These are phyloP conservation scores for Asobara japonica DNA, from an alignment of 1,140 invertebrate species.

Conservation along the genomic window DNA sequence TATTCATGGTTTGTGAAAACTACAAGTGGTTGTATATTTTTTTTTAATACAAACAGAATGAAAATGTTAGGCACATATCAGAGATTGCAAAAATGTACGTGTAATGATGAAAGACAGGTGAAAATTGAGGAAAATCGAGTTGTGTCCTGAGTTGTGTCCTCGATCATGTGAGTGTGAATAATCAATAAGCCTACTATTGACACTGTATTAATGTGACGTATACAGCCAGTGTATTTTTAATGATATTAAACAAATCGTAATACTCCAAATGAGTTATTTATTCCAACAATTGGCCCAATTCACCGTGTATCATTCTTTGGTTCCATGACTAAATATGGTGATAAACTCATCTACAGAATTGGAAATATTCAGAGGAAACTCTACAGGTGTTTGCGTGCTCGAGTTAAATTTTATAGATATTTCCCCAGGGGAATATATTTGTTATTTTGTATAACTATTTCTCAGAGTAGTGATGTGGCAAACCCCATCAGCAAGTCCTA, in stretches of 20 bases:
- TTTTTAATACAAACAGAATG: not conserved
- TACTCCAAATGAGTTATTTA: constrained; percentile 44
- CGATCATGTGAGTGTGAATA: constrained; percentile 32
- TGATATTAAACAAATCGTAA: constrained; percentile 43
- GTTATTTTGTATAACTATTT: too few relatives aligned
- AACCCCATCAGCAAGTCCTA: too few relatives aligned
- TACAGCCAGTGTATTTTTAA: constrained; percentile 49
- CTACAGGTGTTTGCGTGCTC: too few relatives aligned
- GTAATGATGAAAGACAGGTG: not conserved
- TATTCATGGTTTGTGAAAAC: not conserved
- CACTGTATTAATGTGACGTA: constrained; percentile 43
- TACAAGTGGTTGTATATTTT: not conserved
- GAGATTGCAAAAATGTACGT: not conserved
- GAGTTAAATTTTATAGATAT: not conserved
- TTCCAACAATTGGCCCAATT: too few relatives aligned
- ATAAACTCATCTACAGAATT: too few relatives aligned
- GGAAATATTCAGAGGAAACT: too few relatives aligned
- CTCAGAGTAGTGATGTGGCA: too few relatives aligned
- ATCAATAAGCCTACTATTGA: constrained; percentile 33
- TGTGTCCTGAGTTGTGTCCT: not conserved
- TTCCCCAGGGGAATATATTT: too few relatives aligned
- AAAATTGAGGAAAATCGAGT: not conserved
- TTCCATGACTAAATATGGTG: too few relatives aligned
- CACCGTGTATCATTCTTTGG: too few relatives aligned
- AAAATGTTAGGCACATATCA: constrained; percentile 26